Evolutionary conservation across 2,113 vertebrate species (phyloP).

Genomic region (Symphodus melops): DNA sequence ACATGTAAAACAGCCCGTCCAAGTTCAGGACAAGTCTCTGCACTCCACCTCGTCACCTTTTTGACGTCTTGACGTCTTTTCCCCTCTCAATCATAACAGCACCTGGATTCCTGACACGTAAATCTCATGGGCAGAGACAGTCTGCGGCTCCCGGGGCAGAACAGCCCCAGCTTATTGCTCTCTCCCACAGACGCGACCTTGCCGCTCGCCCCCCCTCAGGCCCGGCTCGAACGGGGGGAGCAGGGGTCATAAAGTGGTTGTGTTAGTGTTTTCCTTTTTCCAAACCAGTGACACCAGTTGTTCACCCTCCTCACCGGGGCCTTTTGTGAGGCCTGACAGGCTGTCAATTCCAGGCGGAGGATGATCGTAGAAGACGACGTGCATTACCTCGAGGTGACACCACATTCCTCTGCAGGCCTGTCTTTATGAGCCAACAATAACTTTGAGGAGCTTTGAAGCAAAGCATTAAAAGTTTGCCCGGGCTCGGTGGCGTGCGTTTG

Average conservation of each 20-base stretch:
- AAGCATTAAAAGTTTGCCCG: slow-evolving; percentile 20
- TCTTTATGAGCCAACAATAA: slow-evolving; percentile 57
- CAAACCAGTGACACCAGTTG: slow-evolving; percentile 79
- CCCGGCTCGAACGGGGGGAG: slow-evolving; percentile 62
- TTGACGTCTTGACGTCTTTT: slow-evolving; percentile 52
- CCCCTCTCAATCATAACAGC: slow-evolving; percentile 60
- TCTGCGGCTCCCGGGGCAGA: slow-evolving; percentile 54
- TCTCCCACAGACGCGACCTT: slow-evolving; percentile 31
- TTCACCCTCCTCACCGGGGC: slow-evolving; percentile 64
- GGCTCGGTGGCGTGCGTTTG: neutral
- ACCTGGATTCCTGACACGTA: slow-evolving; percentile 78
- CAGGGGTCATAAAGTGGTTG: slow-evolving; percentile 77
- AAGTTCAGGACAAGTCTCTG: slow-evolving; percentile 65
- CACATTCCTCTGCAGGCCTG: slow-evolving; percentile 47
- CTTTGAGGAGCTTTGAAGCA: slow-evolving; percentile 43
- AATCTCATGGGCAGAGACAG: slow-evolving; percentile 68
- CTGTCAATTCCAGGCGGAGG: slow-evolving; percentile 62
- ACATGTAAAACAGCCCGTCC: slow-evolving; percentile 42
- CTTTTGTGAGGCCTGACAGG: slow-evolving; percentile 71
- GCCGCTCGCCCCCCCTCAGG: slow-evolving; percentile 47
- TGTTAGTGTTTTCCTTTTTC: slow-evolving; percentile 74
- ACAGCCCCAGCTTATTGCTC: slow-evolving; percentile 37
- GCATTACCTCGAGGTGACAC: slow-evolving; percentile 64
- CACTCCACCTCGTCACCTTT: slow-evolving; percentile 59
- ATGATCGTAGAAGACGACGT: slow-evolving; percentile 51